Percentiles rank a stretch among this genome's conserved stretches.
Evolutionary conservation across 1,140 invertebrate genomes (phyloP).

Genomic region (Atta texana): DNA sequence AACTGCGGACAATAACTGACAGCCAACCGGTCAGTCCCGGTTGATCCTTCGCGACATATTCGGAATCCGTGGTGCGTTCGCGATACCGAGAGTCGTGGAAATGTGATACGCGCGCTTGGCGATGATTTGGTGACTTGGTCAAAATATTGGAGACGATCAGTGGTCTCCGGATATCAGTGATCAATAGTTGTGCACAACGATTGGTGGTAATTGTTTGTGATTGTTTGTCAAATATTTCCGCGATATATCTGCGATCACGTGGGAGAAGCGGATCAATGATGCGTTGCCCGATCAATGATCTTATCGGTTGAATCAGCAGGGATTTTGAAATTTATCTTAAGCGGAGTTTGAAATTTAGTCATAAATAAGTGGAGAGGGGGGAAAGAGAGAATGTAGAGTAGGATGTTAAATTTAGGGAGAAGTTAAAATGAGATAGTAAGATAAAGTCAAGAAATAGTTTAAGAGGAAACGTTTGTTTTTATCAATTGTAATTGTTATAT

Average conservation of each 20-base stretch:
- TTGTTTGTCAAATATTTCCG: conserved; percentile 27
- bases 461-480: no score
- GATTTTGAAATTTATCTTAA: background rate
- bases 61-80: background rate
- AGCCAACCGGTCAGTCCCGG: conserved; percentile 58
- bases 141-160: background rate
- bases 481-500: no score
- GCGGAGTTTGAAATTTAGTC: no score
- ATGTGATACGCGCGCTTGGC: background rate
- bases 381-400: no score
- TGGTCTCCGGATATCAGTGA: conserved; percentile 6
- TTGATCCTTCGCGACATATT: conserved; percentile 17
- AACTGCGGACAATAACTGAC: conserved; percentile 77
- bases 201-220: conserved; percentile 6
- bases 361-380: no score
- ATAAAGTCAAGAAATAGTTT: no score
- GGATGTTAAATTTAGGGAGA: no score
- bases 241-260: background rate
- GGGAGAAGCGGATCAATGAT: background rate
- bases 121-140: background rate
- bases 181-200: background rate
- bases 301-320: background rate
- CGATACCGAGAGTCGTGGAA: background rate
- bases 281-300: background rate
- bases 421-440: no score